Evolutionary conservation across 2,888 invertebrate genomes (phyloP).

Genomic region (Drosophila suboccidentalis): DNA sequence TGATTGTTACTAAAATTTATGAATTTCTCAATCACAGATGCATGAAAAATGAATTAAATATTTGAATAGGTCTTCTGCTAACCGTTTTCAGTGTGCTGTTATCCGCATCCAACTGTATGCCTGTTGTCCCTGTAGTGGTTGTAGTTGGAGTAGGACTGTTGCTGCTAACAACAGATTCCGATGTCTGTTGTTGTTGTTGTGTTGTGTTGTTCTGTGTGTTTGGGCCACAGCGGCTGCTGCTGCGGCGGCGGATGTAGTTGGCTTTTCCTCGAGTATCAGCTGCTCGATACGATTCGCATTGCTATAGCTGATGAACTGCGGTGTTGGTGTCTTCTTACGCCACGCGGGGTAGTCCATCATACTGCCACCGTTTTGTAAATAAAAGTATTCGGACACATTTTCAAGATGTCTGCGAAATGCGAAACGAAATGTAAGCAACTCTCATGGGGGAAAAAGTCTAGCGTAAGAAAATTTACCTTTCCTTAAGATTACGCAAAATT

Average conservation of each 20-base stretch:
- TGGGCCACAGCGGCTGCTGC: slow-evolving; percentile 61
- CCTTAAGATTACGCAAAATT: slow-evolving; percentile 89
- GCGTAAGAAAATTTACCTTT: slow-evolving; percentile 86
- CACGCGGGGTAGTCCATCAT: slow-evolving; percentile 95
- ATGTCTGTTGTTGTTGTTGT: slow-evolving; percentile 36
- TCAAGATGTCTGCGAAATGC: slow-evolving; percentile 88
- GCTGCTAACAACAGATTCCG: slow-evolving; percentile 33
- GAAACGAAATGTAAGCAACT: neutral
- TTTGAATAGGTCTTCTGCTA: slow-evolving; percentile 2
- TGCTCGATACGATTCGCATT: slow-evolving; percentile 90
- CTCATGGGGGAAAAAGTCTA: neutral
- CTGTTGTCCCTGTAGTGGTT: slow-evolving; percentile 55
- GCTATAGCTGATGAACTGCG: slow-evolving; percentile 91
- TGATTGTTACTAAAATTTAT: no score
- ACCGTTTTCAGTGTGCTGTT: slow-evolving; percentile 68
- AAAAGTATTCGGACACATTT: slow-evolving; percentile 93
- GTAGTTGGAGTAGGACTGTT: slow-evolving; percentile 37
- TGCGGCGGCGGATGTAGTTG: slow-evolving; percentile 65
- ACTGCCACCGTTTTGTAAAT: slow-evolving; percentile 94
- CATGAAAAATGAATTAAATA: neutral
- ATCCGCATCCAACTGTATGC: slow-evolving; percentile 47
- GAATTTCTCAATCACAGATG: neutral
- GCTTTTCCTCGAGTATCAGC: slow-evolving; percentile 86
- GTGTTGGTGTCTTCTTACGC: slow-evolving; percentile 92
- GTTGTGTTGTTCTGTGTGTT: slow-evolving; percentile 50